Evolutionary conservation across 64 coral and sea anemone species (phyloP).

Genomic region (Exaiptasia diaphana): DNA sequence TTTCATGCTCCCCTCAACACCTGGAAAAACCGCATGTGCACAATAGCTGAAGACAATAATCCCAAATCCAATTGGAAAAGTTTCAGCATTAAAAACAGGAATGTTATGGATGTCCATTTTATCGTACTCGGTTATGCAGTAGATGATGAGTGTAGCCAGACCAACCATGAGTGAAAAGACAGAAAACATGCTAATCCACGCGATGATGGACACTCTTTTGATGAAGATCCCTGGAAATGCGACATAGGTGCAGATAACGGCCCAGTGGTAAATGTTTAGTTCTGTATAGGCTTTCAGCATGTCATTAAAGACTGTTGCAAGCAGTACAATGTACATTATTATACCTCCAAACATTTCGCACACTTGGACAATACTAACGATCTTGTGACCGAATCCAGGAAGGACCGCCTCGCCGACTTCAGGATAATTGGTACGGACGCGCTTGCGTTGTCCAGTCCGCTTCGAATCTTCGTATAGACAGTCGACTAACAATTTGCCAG

Average conservation of each 20-base stretch:
- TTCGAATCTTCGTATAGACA: slow-evolving; percentile 86
- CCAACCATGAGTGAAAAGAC: slow-evolving; percentile 67
- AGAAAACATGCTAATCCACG: slow-evolving; percentile 93
- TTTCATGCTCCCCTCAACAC: slow-evolving; percentile 85
- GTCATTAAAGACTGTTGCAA: slow-evolving; percentile 77
- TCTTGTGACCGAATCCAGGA: slow-evolving; percentile 84
- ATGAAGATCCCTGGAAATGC: slow-evolving; percentile 86
- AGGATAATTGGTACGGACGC: slow-evolving; percentile 69
- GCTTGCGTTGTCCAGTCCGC: slow-evolving; percentile 62
- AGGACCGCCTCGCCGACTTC: slow-evolving; percentile 82
- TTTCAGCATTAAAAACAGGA: slow-evolving; percentile 47
- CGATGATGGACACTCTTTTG: slow-evolving; percentile 77
- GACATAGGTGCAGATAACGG: slow-evolving; percentile 62
- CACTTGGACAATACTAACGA: slow-evolving; percentile 86
- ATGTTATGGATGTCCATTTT: slow-evolving; percentile 60
- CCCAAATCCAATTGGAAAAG: slow-evolving; percentile 84
- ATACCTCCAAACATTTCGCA: slow-evolving; percentile 91
- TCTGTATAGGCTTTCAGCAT: slow-evolving; percentile 36
- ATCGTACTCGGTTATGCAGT: slow-evolving; percentile 64
- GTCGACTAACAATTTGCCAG: slow-evolving; percentile 78
- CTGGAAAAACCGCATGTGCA: slow-evolving; percentile 86
- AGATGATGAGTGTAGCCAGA: slow-evolving; percentile 62
- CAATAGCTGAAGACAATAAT: slow-evolving; percentile 94
- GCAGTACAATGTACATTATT: slow-evolving; percentile 87
- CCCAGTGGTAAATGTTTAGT: slow-evolving; percentile 80